Percentiles rank a stretch among this genome's conserved stretches.
Conservation (phyloP, 2,113 vertebrate species). For the Leptobrachium ailaonicum region DNA sequence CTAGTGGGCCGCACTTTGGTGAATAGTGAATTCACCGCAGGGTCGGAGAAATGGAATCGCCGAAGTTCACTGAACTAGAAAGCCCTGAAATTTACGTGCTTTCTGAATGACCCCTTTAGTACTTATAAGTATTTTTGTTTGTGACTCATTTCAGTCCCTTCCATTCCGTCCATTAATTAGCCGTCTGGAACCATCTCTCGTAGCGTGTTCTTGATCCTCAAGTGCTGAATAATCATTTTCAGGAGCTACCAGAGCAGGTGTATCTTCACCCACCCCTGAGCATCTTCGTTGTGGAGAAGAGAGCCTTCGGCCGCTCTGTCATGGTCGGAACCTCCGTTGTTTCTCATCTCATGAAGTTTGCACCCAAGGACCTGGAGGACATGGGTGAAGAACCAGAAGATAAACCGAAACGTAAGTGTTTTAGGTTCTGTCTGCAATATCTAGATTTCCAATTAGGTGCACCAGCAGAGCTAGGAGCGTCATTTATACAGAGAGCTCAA, state of each 20-base stretch:
- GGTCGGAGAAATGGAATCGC: too few relatives aligned
- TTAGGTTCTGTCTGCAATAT: background rate
- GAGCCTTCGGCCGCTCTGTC: slow-evolving; percentile 80
- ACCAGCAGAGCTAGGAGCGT: too few relatives aligned
- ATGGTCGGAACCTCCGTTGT: slow-evolving; percentile 85
- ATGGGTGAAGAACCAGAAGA: slow-evolving; percentile 53
- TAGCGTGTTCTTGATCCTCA: too few relatives aligned
- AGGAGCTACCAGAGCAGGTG: slow-evolving; percentile 88
- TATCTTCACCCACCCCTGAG: slow-evolving; percentile 92
- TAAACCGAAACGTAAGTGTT: slow-evolving; percentile 32
- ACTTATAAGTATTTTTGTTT: too few relatives aligned
- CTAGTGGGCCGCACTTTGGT: too few relatives aligned
- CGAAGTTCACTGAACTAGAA: too few relatives aligned
- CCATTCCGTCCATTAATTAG: background rate
- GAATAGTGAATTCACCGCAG: too few relatives aligned
- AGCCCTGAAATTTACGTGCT: too few relatives aligned
- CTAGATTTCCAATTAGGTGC: too few relatives aligned
- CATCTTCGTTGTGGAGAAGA: slow-evolving; percentile 84
- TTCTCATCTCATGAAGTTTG: slow-evolving; percentile 80
- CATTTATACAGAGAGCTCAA: too few relatives aligned
- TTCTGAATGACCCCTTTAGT: too few relatives aligned
- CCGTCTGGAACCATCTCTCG: background rate
- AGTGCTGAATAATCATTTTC: background rate
- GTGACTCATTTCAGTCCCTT: too few relatives aligned
- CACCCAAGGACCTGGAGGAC: slow-evolving; percentile 65